These are phyloP conservation scores for Rhagologus leucostigma DNA, from an alignment of 2,113 vertebrate species.

Conservation along the genomic window DNA sequence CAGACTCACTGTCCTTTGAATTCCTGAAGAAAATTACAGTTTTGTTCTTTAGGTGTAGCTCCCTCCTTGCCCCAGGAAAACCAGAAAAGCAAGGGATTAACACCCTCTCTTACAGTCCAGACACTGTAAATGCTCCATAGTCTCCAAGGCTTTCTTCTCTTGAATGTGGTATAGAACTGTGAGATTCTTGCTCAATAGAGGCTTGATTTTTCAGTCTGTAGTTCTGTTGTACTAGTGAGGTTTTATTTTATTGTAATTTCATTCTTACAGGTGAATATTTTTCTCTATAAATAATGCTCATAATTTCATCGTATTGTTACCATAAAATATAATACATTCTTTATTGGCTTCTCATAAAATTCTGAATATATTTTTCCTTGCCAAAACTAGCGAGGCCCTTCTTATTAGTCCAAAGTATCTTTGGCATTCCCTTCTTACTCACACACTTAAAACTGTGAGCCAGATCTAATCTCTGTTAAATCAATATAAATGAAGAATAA, in stretches of 20 bases:
- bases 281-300: background rate
- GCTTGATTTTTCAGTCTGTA: background rate
- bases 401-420: constrained; percentile 31
- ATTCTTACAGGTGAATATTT: constrained; percentile 24
- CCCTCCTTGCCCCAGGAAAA: background rate
- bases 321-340: constrained; percentile 20
- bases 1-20: background rate
- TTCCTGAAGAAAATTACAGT: background rate
- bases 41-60: background rate
- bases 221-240: background rate
- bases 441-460: background rate
- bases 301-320: constrained; percentile 23
- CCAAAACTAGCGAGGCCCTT: background rate
- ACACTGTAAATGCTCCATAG: background rate
- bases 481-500: constrained; percentile 29
- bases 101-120: background rate
- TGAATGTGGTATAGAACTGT: background rate
- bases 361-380: background rate
- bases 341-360: constrained; percentile 46
- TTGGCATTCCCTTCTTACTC: constrained; percentile 23
- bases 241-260: background rate
- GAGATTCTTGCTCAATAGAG: background rate
- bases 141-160: background rate
- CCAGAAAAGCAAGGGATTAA: background rate
- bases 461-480: constrained; percentile 19